phyloP scores from a whole-genome alignment of 2,888 invertebrate species.

The Caenorhabditis sp. region DNA sequence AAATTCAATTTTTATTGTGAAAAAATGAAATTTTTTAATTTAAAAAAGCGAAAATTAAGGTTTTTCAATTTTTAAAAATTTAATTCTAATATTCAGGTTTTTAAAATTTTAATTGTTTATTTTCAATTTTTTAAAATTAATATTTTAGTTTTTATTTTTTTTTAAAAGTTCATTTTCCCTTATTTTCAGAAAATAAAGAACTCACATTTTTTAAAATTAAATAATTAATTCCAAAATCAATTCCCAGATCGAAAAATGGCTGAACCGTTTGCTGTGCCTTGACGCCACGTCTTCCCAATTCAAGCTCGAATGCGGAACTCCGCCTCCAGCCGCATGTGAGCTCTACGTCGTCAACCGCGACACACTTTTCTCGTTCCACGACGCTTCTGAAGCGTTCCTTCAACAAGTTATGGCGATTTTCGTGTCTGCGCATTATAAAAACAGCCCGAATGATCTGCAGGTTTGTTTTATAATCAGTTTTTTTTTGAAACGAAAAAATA shows the following conservation, averaged over 20 bases:
- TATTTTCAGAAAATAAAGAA: too few relatives aligned
- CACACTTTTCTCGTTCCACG: constrained; percentile 96
- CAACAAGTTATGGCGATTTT: constrained; percentile 94
- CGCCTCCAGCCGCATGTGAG: constrained; percentile 92
- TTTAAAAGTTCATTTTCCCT: too few relatives aligned
- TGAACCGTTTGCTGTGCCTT: constrained; percentile 93
- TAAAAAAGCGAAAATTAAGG: too few relatives aligned
- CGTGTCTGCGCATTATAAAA: constrained; percentile 99
- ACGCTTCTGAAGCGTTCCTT: constrained; percentile 90
- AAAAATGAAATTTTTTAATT: too few relatives aligned
- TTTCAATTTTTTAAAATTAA: too few relatives aligned
- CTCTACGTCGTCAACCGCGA: constrained; percentile 89
- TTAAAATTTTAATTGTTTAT: too few relatives aligned
- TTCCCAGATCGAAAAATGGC: constrained; percentile 90
- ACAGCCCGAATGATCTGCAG: constrained; percentile 96
- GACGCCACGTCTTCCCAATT: constrained; percentile 86
- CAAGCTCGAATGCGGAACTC: constrained; percentile 87
- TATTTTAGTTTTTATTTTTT: too few relatives aligned
- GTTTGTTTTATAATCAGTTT: constrained; percentile 48
- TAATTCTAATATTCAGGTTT: too few relatives aligned
- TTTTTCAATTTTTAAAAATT: too few relatives aligned
- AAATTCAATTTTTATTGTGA: too few relatives aligned
- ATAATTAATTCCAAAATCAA: neutral
- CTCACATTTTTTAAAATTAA: neutral
- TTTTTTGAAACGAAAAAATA: too few relatives aligned